Base-by-base conservation (phyloP, 2,888 invertebrate species). In the Pterostichus madidus region DNA sequence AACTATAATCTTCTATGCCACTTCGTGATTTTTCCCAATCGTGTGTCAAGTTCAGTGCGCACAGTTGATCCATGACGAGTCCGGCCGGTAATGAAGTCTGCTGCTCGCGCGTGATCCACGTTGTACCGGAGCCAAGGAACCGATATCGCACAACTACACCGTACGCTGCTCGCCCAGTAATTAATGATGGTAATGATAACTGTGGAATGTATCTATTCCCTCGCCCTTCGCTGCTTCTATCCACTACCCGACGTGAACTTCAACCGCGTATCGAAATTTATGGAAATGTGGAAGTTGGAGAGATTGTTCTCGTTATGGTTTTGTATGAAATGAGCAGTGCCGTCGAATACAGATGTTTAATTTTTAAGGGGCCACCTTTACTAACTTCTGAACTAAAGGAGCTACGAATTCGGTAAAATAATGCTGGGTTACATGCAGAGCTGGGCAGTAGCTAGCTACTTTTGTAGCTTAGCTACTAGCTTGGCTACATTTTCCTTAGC, bases 151-250 rank as follows among this genome's bases (percentile, higher is more conserved):
- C 64, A 64, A 44, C 17, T 44, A 10, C 73, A 46, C 31, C 49
- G 53, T 44, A 17, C 73, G 17, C 31, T 17, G 53, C 77, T 53
- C 78, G 77, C 53, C 32, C 80, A 35, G 68, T 80, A 80, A 80
- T 80, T 80, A 80, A 80, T 68, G 80, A 80, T 80, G 64, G 52
- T 64, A 80, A 80, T 80, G 80, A 80, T 80, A 80, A 80, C 68
- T 35, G 31, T 13, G 80, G 80, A 80, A 80, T 80, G 80, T 61
- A 31, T 49, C 13, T 11, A 31, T 31, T 24, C 17, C 35, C 32
- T 64, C 13, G 2, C 59, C 7, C 31, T 8, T 53, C n/a, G 32
- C 52, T 56, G 52, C 49, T 10, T 13, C 49, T 49, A 13, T 11
- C 49, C 49, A n/a, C 4, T 49, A 13, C 49, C 13, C 49, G n/a